Base-by-base conservation (phyloP, 2,797 vertebrate species). In the Pseudochirops cupreus region DNA sequence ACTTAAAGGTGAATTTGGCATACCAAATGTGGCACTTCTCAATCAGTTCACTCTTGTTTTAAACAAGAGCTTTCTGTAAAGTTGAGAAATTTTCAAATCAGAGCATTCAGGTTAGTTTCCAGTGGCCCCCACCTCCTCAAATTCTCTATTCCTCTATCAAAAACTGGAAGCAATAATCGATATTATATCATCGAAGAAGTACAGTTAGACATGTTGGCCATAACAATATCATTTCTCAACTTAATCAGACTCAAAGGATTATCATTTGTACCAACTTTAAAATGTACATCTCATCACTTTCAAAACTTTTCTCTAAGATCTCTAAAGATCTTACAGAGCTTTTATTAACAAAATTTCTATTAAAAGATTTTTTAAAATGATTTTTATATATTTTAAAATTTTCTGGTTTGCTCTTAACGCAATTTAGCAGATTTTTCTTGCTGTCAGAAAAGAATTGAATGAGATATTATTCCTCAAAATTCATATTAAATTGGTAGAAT, bases 391-490 rank as follows among this genome's bases (percentile, higher is more conserved):
- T 62, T 33, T 33, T 67, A n/a, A n/a, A 67, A 7, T n/a, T 67
- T 67, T 67, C 33, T 94, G 3, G 28, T 50, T 56, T 95, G 56
- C 39, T 93, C 53, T 95, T 95, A 91, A 59, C 46, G 10, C 96
- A 94, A 95, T 91, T 29, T 14, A 92, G 58, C 10, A 6, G 0
- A 54, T 57, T 57, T 91, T 93, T 31, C 89, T 96, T 91, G 56
- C 55, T 93, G 62, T 92, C 87, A 91, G 82, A 95, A 53, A 94
- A n/a, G 50, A 39, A 89, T 95, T 97, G 93, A 92, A 91, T 95
- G 89, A 96, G 93, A 94, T 97, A 95, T 91, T 92, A 24, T 92
- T 93, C 95, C 52, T 67, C 94, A 97, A 54, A 82, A 33, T 26
- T 95, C 67, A 92, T 94, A 93, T 95, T 87, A 95, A 92, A 94